Evolutionary conservation across 1,140 invertebrate genomes (phyloP), one percentile per base, ranked within the genome.

Genomic region (Drosophila pectinifera): DNA sequence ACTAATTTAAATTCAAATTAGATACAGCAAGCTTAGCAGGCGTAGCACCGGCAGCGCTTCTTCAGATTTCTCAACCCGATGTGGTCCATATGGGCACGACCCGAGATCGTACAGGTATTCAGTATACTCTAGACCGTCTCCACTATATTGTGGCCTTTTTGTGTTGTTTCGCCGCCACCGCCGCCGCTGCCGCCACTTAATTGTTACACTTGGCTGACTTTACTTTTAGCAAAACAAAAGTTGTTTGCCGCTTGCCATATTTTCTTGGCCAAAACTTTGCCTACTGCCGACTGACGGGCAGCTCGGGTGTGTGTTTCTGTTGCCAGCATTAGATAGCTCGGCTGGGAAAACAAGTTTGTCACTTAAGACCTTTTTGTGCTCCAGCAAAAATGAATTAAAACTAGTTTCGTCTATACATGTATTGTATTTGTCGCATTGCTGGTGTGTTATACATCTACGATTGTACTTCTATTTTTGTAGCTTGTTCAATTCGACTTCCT

Each of bases 121-220:
- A 11, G 48, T 56, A 70, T 48, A 59, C 48, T 34, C 18, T 59
- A 53, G 18, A 39, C 22, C 42, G 34, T 39, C 14, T 38, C 59
- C 48, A 53, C 58, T 56, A 65, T 57, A 46, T 48, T 64, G 46
- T 61, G 59, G 34, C 55, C 48, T 48, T 76, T 45, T 75, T 56
- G 39, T 59, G 78, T 64, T 75, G 75, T 69, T 78, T 64, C 74
- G 72, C 80, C 28, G 3, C 10, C 28, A 3, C 31, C 4, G 31
- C 31, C 18, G 31, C 18, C 49, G 49, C 36, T 74, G 75, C 82
- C 70, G 80, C 80, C 83, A 83, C 80, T 89, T 89, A 89, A 89
- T 89, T 89, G 84, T 89, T 89, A 89, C 84, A 89, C 84, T 88
- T 89, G 80, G 84, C 80, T 89, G 84, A 89, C 80, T 89, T 89